Evolutionary conservation across 2,888 invertebrate species (phyloP).

Genomic region (Papilio gigon): DNA sequence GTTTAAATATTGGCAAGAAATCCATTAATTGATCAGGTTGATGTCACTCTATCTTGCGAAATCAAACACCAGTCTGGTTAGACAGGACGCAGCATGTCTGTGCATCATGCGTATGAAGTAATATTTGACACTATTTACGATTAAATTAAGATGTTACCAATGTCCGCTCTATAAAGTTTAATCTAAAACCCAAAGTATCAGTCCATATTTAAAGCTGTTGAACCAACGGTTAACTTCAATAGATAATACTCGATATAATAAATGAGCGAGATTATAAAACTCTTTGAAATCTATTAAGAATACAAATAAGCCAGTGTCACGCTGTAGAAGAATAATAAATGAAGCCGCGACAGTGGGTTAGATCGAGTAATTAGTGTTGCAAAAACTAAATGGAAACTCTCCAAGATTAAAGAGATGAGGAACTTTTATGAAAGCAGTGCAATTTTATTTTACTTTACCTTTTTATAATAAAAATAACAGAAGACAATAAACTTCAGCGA

Average conservation of each 20-base stretch:
- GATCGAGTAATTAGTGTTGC: conserved; percentile 34
- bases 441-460: conserved; percentile 13
- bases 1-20: too few species aligned
- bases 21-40: too few species aligned
- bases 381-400: conserved; percentile 34
- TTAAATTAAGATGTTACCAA: not conserved
- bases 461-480: conserved; percentile 10
- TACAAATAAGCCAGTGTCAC: conserved; percentile 16
- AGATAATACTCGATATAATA: not conserved
- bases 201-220: not conserved
- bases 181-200: not conserved
- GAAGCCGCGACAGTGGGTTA: conserved; percentile 27
- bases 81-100: not conserved
- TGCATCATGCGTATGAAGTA: not conserved
- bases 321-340: conserved; percentile 34
- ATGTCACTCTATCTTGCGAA: too few species aligned
- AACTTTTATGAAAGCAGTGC: conserved; percentile 33
- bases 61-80: too few species aligned
- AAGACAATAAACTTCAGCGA: conserved; percentile 9
- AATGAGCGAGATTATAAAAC: not conserved
- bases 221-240: not conserved
- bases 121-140: too few species aligned
- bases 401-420: conserved; percentile 32
- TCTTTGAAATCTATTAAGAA: conserved; percentile 24
- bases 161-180: not conserved